Conservation (phyloP, 2,113 vertebrate species). For the Montifringilla adamsi region DNA sequence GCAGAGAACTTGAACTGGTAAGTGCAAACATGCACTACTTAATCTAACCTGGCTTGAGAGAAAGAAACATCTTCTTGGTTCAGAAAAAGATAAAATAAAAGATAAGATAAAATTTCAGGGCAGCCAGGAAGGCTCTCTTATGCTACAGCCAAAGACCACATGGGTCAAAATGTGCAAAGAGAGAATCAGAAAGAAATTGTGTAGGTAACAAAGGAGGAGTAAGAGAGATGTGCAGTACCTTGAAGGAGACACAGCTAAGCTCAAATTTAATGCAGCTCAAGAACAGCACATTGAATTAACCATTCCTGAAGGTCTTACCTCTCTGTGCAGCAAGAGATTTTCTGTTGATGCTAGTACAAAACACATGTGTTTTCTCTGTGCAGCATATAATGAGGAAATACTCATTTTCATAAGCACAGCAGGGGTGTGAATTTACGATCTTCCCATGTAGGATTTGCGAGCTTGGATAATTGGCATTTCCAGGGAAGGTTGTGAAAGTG, state of each 20-base stretch:
- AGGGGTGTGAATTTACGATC: background rate
- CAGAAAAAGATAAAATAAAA: background rate
- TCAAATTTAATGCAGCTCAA: background rate
- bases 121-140: background rate
- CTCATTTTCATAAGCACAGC: background rate
- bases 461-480: background rate
- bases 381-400: background rate
- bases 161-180: background rate
- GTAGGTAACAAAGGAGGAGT: background rate
- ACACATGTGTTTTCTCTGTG: background rate
- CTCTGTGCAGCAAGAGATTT: background rate
- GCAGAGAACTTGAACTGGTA: background rate
- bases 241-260: background rate
- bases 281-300: background rate
- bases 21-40: background rate
- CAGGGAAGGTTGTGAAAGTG: background rate
- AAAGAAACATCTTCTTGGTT: background rate
- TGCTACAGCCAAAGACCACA: background rate
- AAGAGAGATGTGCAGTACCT: background rate
- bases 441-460: background rate
- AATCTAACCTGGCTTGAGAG: background rate
- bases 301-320: background rate
- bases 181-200: background rate
- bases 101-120: background rate
- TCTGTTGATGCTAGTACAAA: background rate